A percentile compares a stretch with the other conserved stretches of the same genome.
phyloP scores from a whole-genome alignment of 2,113 vertebrate genomes.

The Stomatorhinus ivindoensis region DNA sequence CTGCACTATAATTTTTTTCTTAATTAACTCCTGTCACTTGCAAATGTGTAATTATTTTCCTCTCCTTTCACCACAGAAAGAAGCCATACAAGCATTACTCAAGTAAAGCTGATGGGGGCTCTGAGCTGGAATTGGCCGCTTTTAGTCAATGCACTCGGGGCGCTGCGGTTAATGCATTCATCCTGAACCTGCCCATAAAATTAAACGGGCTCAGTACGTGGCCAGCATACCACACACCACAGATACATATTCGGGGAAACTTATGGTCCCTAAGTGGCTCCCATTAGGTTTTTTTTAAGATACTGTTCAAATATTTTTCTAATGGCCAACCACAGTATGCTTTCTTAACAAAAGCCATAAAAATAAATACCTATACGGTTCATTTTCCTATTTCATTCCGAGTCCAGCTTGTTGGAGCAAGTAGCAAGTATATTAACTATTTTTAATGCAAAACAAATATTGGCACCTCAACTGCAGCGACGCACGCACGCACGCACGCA shows the following conservation, averaged over 20 bases:
- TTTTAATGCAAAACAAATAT: not conserved
- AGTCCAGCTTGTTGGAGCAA: not conserved
- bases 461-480: not conserved
- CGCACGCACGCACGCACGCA: not conserved
- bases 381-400: not conserved
- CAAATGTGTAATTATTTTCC: not conserved
- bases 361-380: not conserved
- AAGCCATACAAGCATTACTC: not conserved
- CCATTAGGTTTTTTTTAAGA: not conserved
- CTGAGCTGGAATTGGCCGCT: not conserved
- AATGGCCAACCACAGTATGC: not conserved
- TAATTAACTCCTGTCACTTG: slow-evolving; percentile 7
- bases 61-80: not conserved
- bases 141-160: not conserved
- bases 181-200: not conserved
- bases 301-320: not conserved
- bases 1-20: not conserved
- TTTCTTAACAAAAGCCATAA: slow-evolving; percentile 6
- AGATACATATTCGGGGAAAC: not conserved
- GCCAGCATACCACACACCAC: not conserved
- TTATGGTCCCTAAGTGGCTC: not conserved
- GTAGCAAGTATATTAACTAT: not conserved
- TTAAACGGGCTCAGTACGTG: not conserved
- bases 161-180: not conserved
- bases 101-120: not conserved